Evolutionary conservation across 2,797 vertebrate genomes (phyloP), one percentile per base, ranked within the genome.

Genomic region (Enteromius treurensis): DNA sequence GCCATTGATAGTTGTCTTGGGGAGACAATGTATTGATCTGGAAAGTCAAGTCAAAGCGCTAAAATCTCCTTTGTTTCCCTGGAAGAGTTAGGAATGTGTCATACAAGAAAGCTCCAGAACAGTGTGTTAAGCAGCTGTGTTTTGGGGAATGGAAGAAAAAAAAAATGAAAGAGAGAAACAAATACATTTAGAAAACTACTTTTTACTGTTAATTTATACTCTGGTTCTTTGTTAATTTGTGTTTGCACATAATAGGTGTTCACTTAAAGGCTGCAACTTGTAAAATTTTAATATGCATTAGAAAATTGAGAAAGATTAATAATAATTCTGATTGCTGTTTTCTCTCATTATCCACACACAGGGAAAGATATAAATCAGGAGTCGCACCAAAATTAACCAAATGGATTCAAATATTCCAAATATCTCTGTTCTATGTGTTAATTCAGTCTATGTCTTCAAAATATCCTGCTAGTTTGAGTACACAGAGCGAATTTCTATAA

Each of bases 21-120:
- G 86, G 91, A 94, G 94, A 95, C 91, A 53, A 92, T 91, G 90
- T 95, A 95, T 95, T 94, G 94, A 95, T 95, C 92, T 91, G 88
- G 79, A 87, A 90, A 94, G 93, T 92, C 89, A 88, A 94, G 90
- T 95, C 91, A 90, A 92, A 92, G 94, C 85, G 64, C 88, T 88
- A 89, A 94, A 94, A 94, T 92, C 85, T 88, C 91, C 87, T 90
- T 87, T 87, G 84, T 87, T 91, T 91, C 91, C 90, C 89, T 91
- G 90, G 91, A 93, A 93, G 93, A 90, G 87, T 89, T 90, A 87
- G 87, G 83, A 89, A 91, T 92, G 91, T 94, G 93, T 93, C 92
- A 94, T 90, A 87, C 90, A 92, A 91, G 91, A 94, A 93, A 92
- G 89, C 91, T 90, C 85, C 89, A 90, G 88, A 90, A 89, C 64